Base-by-base conservation (phyloP, 2,888 invertebrate genomes). In the Papilio demoleus region DNA sequence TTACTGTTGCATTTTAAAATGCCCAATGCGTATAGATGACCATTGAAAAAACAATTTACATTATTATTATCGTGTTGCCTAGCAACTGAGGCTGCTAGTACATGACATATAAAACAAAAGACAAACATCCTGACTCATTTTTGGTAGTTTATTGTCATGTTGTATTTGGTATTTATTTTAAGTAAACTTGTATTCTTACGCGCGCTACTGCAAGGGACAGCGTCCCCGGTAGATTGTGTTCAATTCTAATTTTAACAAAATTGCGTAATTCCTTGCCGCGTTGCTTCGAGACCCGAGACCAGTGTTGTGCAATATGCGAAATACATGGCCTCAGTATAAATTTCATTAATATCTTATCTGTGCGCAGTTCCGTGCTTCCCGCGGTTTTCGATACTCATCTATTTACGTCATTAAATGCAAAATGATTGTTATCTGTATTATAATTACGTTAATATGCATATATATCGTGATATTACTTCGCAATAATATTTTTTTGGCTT, bases 171-270 rank as follows among this genome's bases (percentile, higher is more conserved):
- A 34, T 31, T 31, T 31, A 4, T 31, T 31, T 31, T 31, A n/a
- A n/a, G n/a, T n/a, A n/a, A 24, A 19, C 17, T 17, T 34, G 17
- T 19, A 8, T 36, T 22, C 19, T 1, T 59, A n/a, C 19, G 14
- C 14, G 14, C 36, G 5, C 36, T 38, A 38, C 14, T 38, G 38
- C 19, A 59, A 68, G 73, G 68, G 73, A 71, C 73, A 70, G 73
- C 72, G 40, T 27, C 67, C 63, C 64, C 67, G 73, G 75, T 79
- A 78, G 80, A 73, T 74, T 77, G 77, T 80, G 79, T 83, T 85
- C 83, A 85, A 85, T 88, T 87, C 86, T 85, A 85, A 83, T 83
- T 83, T 77, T 80, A 81, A 80, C 72, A 68, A 71, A 73, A 79
- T 86, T 86, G 80, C 84, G 81, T 79, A 88, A 87, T 65, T 63